These are phyloP conservation scores for Gandaritis pyraliata DNA, from an alignment of 2,888 invertebrate species.

Conservation along the genomic window DNA sequence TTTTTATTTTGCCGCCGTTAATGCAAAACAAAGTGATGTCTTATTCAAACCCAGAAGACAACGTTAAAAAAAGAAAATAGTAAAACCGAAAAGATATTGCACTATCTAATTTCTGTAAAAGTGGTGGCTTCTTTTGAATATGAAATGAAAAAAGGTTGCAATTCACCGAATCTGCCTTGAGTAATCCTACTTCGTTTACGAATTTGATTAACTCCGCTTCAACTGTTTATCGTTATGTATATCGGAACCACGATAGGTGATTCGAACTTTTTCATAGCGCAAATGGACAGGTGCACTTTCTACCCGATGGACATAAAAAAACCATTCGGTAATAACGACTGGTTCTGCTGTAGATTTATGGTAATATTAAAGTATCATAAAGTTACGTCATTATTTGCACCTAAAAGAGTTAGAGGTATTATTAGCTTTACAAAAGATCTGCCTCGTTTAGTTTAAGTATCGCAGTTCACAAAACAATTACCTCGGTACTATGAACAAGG, in stretches of 20 bases:
- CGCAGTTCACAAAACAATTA: slow-evolving; percentile 37
- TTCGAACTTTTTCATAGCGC: neutral
- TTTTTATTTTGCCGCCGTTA: too few relatives aligned
- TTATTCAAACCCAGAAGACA: too few relatives aligned
- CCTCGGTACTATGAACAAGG: slow-evolving; percentile 38
- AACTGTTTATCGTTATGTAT: neutral
- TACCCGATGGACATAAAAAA: neutral
- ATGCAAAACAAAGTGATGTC: too few relatives aligned
- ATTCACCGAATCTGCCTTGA: too few relatives aligned
- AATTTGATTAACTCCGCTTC: neutral
- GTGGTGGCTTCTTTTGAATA: too few relatives aligned
- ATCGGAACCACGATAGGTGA: neutral
- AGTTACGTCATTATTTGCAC: slow-evolving; percentile 22
- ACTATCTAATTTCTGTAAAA: too few relatives aligned
- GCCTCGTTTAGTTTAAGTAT: slow-evolving; percentile 21
- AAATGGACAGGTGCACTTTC: slow-evolving; percentile 1
- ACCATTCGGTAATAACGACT: neutral
- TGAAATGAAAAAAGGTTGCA: too few relatives aligned
- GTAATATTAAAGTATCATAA: slow-evolving; percentile 10
- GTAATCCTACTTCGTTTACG: too few relatives aligned
- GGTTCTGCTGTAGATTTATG: slow-evolving; percentile 4
- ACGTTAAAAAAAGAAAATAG: too few relatives aligned
- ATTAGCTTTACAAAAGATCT: slow-evolving; percentile 17
- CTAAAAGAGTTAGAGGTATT: slow-evolving; percentile 14
- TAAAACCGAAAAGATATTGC: neutral